phyloP scores from a whole-genome alignment of 1,140 invertebrate genomes.

The Megalonaias nervosa region DNA sequence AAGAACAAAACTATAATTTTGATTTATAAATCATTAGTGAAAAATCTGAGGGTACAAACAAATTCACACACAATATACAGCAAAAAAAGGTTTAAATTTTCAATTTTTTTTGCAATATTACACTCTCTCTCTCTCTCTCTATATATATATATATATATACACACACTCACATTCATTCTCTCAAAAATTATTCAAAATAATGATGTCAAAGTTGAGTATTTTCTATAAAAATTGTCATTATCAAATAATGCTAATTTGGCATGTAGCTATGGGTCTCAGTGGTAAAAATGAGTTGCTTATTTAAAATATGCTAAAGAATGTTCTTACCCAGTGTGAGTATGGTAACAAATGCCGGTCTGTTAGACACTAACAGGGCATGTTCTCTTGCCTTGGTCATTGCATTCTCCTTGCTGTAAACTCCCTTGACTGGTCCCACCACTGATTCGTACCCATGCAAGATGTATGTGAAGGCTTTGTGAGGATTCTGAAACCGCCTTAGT shows the following conservation, averaged over 20 bases:
- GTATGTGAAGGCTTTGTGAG: slow-evolving; percentile 90
- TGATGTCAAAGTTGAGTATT: too few species aligned
- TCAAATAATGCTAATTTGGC: too few species aligned
- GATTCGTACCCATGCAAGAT: slow-evolving; percentile 88
- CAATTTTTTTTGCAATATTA: background rate
- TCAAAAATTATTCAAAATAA: too few species aligned
- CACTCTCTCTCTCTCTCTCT: too few species aligned
- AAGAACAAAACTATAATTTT: too few species aligned
- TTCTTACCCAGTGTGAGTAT: slow-evolving; percentile 84
- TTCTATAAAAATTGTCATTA: too few species aligned
- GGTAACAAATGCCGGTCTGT: slow-evolving; percentile 92
- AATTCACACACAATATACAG: background rate
- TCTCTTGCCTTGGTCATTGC: slow-evolving; percentile 81
- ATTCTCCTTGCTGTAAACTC: slow-evolving; percentile 81
- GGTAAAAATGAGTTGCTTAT: background rate
- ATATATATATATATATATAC: background rate
- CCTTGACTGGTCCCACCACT: slow-evolving; percentile 91
- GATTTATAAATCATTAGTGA: too few species aligned
- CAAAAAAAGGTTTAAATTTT: background rate
- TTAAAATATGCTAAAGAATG: background rate
- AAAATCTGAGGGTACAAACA: too few species aligned
- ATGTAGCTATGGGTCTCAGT: background rate
- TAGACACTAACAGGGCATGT: slow-evolving; percentile 85
- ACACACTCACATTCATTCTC: background rate
- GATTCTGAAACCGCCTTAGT: slow-evolving; percentile 83